Evolutionary conservation across 2,888 invertebrate species (phyloP).

Genomic region (Tortrix viridana): DNA sequence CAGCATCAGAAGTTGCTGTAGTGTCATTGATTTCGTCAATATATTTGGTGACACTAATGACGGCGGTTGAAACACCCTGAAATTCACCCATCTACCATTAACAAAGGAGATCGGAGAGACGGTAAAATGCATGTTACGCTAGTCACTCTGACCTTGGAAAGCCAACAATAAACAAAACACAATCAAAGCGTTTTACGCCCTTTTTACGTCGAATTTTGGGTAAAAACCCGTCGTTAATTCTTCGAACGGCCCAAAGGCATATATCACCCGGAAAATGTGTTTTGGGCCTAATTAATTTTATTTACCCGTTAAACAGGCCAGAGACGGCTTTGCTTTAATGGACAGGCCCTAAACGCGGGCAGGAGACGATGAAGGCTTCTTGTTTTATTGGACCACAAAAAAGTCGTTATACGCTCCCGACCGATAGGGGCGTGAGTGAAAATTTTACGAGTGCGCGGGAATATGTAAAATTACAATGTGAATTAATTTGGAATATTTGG

Average conservation of each 20-base stretch:
- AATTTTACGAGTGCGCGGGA: not conserved
- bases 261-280: slow-evolving; percentile 32
- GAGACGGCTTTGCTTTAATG: slow-evolving; percentile 26
- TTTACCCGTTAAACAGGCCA: slow-evolving; percentile 28
- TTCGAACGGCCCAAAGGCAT: slow-evolving; percentile 23
- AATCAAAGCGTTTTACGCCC: slow-evolving; percentile 4
- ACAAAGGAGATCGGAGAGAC: no score
- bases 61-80: no score
- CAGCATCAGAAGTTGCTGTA: no score
- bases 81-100: no score
- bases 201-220: slow-evolving; percentile 24
- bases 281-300: slow-evolving; percentile 34
- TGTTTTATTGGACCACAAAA: slow-evolving; percentile 18
- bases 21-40: no score
- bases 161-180: slow-evolving; percentile 18
- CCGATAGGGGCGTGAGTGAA: slow-evolving; percentile 1
- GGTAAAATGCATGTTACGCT: not conserved
- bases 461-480: no score
- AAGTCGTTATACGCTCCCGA: not conserved
- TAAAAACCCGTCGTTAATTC: slow-evolving; percentile 26
- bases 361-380: slow-evolving; percentile 8
- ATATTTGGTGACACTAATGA: no score
- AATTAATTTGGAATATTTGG: no score
- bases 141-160: not conserved
- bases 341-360: slow-evolving; percentile 12